These are phyloP conservation scores for Acleris sparsana DNA, from an alignment of 2,888 invertebrate genomes.

Conservation along the genomic window DNA sequence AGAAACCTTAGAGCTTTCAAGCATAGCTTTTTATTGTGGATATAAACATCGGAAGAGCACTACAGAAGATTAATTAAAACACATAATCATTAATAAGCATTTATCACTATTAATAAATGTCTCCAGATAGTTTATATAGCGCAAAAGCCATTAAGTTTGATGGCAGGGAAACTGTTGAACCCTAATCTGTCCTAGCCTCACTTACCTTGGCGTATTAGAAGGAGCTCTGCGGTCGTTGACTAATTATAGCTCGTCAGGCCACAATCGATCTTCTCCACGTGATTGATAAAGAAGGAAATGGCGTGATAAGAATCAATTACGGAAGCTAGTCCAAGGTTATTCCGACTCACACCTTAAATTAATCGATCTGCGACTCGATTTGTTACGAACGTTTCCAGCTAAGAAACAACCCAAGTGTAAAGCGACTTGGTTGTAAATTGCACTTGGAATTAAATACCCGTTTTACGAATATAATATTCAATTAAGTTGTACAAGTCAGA, in stretches of 20 bases:
- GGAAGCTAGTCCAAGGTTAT: conserved; percentile 46
- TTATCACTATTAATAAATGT: background rate
- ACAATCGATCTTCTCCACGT: conserved; percentile 36
- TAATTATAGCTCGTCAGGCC: conserved; percentile 27
- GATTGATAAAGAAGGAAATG: conserved; percentile 47
- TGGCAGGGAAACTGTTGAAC: conserved; percentile 12
- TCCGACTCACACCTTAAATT: conserved; percentile 54
- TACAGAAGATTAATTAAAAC: background rate
- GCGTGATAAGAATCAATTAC: conserved; percentile 53
- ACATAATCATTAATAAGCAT: background rate
- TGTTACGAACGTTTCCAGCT: conserved; percentile 12
- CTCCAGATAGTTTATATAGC: conserved; percentile 5
- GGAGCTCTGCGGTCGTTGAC: conserved; percentile 23
- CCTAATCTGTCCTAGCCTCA: conserved; percentile 6
- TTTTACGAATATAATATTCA: background rate
- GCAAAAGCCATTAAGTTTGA: conserved; percentile 14
- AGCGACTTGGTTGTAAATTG: background rate
- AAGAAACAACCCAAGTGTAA: conserved; percentile 1
- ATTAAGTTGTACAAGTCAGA: no score
- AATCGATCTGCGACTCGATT: conserved; percentile 51
- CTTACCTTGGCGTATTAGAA: conserved; percentile 21
- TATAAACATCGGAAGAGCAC: no score
- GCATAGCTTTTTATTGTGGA: no score
- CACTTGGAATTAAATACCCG: background rate
- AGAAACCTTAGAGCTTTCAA: no score